Conservation (phyloP, 2,888 invertebrate genomes). For the Sialis lutaria region DNA sequence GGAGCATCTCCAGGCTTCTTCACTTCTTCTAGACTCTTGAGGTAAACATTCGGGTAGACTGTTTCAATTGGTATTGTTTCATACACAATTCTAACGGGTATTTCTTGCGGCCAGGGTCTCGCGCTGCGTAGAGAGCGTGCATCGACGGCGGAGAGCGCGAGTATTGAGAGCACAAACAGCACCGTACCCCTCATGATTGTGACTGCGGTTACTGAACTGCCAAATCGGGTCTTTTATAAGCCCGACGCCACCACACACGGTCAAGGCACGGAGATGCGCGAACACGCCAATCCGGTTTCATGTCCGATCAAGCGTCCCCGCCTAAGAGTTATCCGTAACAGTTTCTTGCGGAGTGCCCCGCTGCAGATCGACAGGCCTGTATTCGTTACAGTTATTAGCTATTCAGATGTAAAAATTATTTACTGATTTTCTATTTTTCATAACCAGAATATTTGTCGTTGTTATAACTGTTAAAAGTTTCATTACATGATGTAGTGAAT, state of each 20-base stretch:
- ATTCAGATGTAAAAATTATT: too few relatives aligned
- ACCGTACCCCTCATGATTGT: not conserved
- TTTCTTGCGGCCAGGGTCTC: conserved; percentile 14
- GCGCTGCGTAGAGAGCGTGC: conserved; percentile 2
- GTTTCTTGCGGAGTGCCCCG: too few relatives aligned
- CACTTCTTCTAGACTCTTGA: not conserved
- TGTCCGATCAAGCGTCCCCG: not conserved
- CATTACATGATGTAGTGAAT: too few relatives aligned
- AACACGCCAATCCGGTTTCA: not conserved
- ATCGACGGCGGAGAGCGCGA: not conserved
- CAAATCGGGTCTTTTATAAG: not conserved
- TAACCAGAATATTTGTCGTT: too few relatives aligned
- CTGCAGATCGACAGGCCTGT: too few relatives aligned
- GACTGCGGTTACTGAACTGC: not conserved
- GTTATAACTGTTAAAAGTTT: too few relatives aligned
- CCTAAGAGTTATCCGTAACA: not conserved
- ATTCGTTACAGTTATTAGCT: too few relatives aligned
- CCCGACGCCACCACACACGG: too few relatives aligned
- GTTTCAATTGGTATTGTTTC: conserved; percentile 9
- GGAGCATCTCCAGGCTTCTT: not conserved
- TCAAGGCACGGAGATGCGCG: too few relatives aligned
- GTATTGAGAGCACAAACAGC: not conserved
- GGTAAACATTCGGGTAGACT: not conserved
- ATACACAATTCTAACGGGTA: conserved; percentile 20
- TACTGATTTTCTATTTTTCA: too few relatives aligned